Evolutionary conservation across 2,888 invertebrate species (phyloP).

Genomic region (Ophraella communa): DNA sequence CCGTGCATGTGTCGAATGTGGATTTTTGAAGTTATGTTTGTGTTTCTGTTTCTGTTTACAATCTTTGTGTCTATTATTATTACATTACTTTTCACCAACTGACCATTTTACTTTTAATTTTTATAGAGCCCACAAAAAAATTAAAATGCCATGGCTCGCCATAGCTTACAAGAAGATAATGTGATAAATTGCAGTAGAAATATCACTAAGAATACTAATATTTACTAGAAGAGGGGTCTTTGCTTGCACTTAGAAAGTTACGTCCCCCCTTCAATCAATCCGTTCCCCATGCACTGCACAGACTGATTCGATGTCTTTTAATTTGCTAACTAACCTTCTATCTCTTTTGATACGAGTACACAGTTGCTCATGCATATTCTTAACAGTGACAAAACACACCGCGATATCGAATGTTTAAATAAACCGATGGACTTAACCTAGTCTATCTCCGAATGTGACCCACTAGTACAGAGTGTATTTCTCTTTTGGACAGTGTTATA

Average conservation of each 20-base stretch:
- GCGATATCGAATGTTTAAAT: slow-evolving; percentile 22
- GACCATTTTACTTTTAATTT: no score
- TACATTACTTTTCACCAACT: no score
- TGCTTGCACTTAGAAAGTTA: slow-evolving; percentile 51
- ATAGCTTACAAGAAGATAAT: not conserved
- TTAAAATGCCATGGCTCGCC: no score
- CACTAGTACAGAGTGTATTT: slow-evolving; percentile 47
- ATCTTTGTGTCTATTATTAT: no score
- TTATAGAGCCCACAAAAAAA: no score
- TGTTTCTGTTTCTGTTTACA: no score
- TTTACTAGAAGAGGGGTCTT: slow-evolving; percentile 4
- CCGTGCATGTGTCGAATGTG: no score
- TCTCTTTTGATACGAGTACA: slow-evolving; percentile 47
- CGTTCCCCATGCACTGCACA: slow-evolving; percentile 27
- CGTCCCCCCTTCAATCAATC: slow-evolving; percentile 41
- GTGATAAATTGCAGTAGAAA: not conserved
- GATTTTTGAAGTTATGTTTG: no score
- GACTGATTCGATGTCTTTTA: slow-evolving; percentile 32
- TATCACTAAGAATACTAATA: not conserved
- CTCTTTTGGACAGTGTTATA: slow-evolving; percentile 39
- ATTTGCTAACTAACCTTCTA: slow-evolving; percentile 52
- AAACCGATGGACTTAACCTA: slow-evolving; percentile 46
- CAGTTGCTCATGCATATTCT: slow-evolving; percentile 41
- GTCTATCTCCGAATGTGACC: slow-evolving; percentile 49
- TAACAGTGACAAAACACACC: slow-evolving; percentile 16